Conservation (phyloP, 2,797 vertebrate species). For the Dromococcyx pavoninus region DNA sequence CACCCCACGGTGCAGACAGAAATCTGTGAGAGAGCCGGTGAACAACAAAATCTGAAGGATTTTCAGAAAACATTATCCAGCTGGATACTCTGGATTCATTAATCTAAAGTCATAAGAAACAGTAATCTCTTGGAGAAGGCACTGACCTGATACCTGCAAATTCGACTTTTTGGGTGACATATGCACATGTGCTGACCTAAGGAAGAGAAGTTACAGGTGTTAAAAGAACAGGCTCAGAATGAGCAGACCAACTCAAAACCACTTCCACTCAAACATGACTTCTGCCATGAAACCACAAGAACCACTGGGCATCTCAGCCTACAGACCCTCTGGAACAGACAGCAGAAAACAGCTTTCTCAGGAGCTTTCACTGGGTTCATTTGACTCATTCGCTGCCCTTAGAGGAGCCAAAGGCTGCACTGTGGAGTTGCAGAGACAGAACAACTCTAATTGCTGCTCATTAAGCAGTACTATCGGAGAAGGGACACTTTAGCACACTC, state of each 20-base stretch:
- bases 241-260: background rate
- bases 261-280: background rate
- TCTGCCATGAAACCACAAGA: background rate
- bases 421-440: background rate
- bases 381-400: background rate
- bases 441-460: background rate
- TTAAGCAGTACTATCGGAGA: background rate
- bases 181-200: constrained; percentile 95
- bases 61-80: background rate
- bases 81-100: background rate
- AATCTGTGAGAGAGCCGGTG: background rate
- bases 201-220: background rate
- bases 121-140: background rate
- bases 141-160: constrained; percentile 95
- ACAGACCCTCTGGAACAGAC: background rate
- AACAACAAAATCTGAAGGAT: background rate
- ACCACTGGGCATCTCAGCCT: background rate
- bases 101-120: background rate
- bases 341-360: background rate
- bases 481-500: background rate
- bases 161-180: constrained; percentile 97
- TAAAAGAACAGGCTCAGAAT: background rate
- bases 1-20: background rate
- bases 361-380: background rate
- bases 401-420: background rate